These are phyloP conservation scores for Ploceus nigricollis DNA, from an alignment of 2,113 vertebrate species.

Conservation along the genomic window DNA sequence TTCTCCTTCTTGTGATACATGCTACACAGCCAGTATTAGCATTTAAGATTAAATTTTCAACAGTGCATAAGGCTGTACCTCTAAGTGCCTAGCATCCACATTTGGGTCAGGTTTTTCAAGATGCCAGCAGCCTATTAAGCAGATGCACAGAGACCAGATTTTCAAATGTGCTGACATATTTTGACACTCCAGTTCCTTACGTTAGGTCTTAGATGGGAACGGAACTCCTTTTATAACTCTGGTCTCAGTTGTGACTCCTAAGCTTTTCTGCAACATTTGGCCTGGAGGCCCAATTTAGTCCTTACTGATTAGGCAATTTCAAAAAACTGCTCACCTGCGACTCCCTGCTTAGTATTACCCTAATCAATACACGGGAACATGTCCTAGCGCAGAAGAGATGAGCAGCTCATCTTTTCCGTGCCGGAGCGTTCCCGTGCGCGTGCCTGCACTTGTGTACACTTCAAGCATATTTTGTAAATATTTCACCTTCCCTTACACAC, in stretches of 20 bases:
- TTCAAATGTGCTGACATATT: neutral
- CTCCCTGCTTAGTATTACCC: neutral
- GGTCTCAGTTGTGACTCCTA: neutral
- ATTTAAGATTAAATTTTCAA: conserved; percentile 9
- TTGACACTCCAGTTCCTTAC: neutral
- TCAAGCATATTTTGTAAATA: conserved; percentile 3
- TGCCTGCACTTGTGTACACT: neutral
- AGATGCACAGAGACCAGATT: neutral
- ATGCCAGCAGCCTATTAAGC: neutral
- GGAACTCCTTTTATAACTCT: neutral
- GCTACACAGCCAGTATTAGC: neutral
- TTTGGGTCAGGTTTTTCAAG: conserved; percentile 28
- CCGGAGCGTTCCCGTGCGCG: fast-evolving
- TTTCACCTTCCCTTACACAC: conserved; percentile 45
- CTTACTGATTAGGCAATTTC: conserved; percentile 28
- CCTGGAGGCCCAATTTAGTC: neutral
- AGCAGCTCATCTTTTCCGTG: neutral
- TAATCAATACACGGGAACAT: neutral
- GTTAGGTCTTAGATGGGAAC: neutral
- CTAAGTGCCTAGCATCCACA: neutral
- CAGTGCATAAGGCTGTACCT: neutral
- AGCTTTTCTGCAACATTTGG: neutral
- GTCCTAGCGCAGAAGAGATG: neutral
- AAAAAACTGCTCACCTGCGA: conserved; percentile 41
- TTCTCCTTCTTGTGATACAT: neutral